Percentiles rank a stretch among this genome's conserved stretches.
These are phyloP conservation scores for Thripadectes ignobilis DNA, from an alignment of 2,797 vertebrate species.

Conservation along the genomic window DNA sequence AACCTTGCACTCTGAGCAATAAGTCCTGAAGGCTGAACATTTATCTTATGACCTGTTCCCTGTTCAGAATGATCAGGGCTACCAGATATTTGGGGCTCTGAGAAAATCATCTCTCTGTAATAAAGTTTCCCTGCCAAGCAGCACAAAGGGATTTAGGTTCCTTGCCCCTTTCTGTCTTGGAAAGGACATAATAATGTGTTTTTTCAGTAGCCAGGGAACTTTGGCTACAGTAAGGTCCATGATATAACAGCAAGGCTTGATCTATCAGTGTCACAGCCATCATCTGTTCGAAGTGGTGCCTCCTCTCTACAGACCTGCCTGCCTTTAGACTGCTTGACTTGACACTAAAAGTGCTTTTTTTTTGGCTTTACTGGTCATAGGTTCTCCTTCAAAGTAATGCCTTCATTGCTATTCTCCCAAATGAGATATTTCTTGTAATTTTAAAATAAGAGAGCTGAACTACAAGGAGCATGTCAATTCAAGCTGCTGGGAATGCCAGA, in stretches of 20 bases:
- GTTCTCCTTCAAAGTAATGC: neutral
- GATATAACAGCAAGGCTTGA: neutral
- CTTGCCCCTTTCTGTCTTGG: neutral
- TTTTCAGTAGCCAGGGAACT: neutral
- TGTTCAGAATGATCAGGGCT: constrained; percentile 9
- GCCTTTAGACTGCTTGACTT: neutral
- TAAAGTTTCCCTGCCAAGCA: neutral
- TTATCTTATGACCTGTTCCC: constrained; percentile 16
- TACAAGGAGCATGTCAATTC: neutral
- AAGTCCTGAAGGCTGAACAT: constrained; percentile 34
- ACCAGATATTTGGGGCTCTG: neutral
- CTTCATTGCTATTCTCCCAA: neutral
- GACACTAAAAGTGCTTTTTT: neutral
- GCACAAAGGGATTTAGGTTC: neutral
- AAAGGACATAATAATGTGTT: neutral
- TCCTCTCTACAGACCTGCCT: neutral
- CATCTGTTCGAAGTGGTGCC: neutral
- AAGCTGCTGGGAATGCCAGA: neutral
- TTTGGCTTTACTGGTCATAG: neutral
- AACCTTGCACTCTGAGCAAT: constrained; percentile 36
- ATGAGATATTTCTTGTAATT: neutral
- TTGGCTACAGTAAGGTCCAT: neutral
- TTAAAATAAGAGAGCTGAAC: neutral
- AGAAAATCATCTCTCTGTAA: neutral
- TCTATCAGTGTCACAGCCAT: neutral